A percentile compares a stretch with the other conserved stretches of the same genome.
Evolutionary conservation across 1,140 invertebrate genomes (phyloP).

Genomic region (Drosophila varians): DNA sequence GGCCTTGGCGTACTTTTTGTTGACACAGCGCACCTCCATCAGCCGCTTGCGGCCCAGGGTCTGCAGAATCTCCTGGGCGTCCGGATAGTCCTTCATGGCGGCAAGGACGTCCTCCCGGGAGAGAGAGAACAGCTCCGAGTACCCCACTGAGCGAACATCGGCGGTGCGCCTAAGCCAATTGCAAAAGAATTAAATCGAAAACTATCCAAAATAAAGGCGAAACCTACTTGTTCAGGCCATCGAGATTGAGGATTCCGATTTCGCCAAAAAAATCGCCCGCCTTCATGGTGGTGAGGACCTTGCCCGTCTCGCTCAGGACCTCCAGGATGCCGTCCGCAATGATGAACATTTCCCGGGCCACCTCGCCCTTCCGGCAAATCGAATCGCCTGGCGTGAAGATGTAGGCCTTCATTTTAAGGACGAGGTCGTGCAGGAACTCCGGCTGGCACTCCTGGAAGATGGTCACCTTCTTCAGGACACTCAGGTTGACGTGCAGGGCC

Average conservation of each 20-base stretch:
- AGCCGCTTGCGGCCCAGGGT: conserved; percentile 93
- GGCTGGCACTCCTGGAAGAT: conserved; percentile 96
- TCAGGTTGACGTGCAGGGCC: conserved; percentile 97
- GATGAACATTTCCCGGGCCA: conserved; percentile 99
- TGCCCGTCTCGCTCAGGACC: conserved; percentile 96
- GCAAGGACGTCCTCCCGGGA: conserved; percentile 97
- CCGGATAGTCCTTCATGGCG: conserved; percentile 98
- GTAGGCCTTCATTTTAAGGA: conserved; percentile 98
- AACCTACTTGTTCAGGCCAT: conserved; percentile 96
- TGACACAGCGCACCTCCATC: conserved; percentile 90
- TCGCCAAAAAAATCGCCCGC: conserved; percentile 99
- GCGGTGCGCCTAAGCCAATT: conserved; percentile 92
- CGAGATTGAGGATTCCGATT: conserved; percentile 97
- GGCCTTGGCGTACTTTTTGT: conserved; percentile 80
- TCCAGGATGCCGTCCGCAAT: conserved; percentile 98
- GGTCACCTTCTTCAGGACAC: conserved; percentile 96
- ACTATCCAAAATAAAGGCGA: neutral
- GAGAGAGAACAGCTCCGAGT: conserved; percentile 97
- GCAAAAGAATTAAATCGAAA: neutral
- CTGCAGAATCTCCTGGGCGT: conserved; percentile 96
- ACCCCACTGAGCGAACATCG: conserved; percentile 97
- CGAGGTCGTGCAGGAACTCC: conserved; percentile 97
- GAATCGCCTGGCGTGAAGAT: conserved; percentile 98
- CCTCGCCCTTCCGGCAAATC: conserved; percentile 96
- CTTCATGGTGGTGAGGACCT: conserved; percentile 97